Base-by-base conservation (phyloP, 2,113 vertebrate species). In the Seriola dumerili region DNA sequence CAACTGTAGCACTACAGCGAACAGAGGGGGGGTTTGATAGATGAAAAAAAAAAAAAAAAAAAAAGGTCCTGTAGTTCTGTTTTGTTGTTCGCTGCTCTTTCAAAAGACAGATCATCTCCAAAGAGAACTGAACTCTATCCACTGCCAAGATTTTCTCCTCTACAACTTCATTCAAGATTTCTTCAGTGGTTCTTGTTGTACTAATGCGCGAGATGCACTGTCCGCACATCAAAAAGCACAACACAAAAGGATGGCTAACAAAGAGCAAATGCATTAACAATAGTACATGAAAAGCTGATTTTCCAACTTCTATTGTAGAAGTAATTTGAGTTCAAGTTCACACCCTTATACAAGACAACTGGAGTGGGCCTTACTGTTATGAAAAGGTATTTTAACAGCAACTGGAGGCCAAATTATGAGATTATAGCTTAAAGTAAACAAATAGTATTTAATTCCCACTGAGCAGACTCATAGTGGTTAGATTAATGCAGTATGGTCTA, bases 1-100 rank as follows among this genome's bases (percentile, higher is more conserved):
- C 71, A 82, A 89, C 86, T 82, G 89, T 81, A 86, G 80, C 90
- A 76, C 57, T 36, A 58, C 66, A 86, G 82, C 46, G 88, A 87
- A 93, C 83, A 87, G 91, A 83, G 81, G 48, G 57, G 55, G 55
- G 70, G 67, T 80, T 89, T 93, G 86, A 94, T 83, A 65, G 76
- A 91, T 73, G 86, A 85, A 81, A 59, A 76, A 88, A 74, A 87
- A 84, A 88, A 74, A 87, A 84, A 66, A 83, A 66, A 71, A 85
- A 36, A 36, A 36, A 36, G 34, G 40, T 42, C 40, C 40, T 42
- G 40, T 55, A 32, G 14, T 54, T 58, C 70, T 38, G 21, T 29
- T 54, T 36, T 54, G 59, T 78, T 73, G n/a, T 66, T 59, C 14
- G 0, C 32, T 40, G 16, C 64, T 67, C 57, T 90, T 80, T 87